Conservation (phyloP, 2,888 invertebrate species). For the Kuschelorhynchus macadamiae region DNA sequence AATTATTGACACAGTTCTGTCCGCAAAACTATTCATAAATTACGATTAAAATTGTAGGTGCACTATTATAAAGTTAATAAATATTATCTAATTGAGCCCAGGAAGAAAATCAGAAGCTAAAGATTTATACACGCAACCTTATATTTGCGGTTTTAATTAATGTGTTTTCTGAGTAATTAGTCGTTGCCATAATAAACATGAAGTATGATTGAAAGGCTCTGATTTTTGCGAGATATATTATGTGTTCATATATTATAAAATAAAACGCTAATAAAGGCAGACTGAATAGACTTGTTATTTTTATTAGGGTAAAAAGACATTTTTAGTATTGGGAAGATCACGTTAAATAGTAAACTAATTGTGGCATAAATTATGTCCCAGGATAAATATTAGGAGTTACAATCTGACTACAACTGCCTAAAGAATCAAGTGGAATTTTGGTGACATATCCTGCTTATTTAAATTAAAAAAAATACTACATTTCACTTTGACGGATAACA, state of each 20-base stretch:
- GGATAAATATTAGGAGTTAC: too few relatives aligned
- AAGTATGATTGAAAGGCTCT: conserved; percentile 27
- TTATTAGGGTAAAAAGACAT: too few relatives aligned
- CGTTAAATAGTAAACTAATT: too few relatives aligned
- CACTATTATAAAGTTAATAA: conserved; percentile 14
- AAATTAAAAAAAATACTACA: too few relatives aligned
- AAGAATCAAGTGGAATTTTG: too few relatives aligned
- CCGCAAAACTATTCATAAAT: conserved; percentile 21
- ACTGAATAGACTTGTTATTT: too few relatives aligned
- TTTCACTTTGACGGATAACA: too few relatives aligned
- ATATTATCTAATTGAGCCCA: conserved; percentile 27
- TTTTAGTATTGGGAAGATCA: too few relatives aligned
- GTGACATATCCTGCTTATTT: too few relatives aligned
- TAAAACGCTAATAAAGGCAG: too few relatives aligned
- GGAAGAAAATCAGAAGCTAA: conserved; percentile 17
- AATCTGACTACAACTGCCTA: too few relatives aligned
- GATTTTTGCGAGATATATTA: conserved; percentile 23
- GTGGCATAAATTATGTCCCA: too few relatives aligned
- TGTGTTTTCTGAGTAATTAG: conserved; percentile 23
- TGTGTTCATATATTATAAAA: conserved; percentile 4
- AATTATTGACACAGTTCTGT: conserved; percentile 21
- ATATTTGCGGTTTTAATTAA: conserved; percentile 26
- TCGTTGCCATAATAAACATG: conserved; percentile 13
- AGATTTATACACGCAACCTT: conserved; percentile 18
- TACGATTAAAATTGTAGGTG: conserved; percentile 14